Conservation (phyloP, 2,888 invertebrate genomes). For the Orthonychiurus folsomi region DNA sequence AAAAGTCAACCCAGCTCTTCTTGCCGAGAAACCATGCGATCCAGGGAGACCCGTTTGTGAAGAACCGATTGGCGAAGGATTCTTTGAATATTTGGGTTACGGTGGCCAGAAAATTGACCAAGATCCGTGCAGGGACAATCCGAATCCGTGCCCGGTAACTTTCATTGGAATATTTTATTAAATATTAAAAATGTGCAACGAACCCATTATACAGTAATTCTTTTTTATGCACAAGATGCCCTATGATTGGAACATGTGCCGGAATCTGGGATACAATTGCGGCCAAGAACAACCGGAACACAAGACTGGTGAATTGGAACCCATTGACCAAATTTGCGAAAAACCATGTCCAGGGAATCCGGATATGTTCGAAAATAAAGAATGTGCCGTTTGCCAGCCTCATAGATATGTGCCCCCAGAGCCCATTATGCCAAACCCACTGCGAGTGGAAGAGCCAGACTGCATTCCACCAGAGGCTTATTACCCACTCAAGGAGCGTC, state of each 20-base stretch:
- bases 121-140: slow-evolving; percentile 32
- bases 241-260: slow-evolving; percentile 35
- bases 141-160: slow-evolving; percentile 28
- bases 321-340: slow-evolving; percentile 29
- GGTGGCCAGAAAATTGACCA: slow-evolving; percentile 13
- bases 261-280: slow-evolving; percentile 33
- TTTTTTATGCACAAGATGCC: too few relatives aligned
- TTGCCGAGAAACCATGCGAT: slow-evolving; percentile 25
- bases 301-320: slow-evolving; percentile 23
- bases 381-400: slow-evolving; percentile 33
- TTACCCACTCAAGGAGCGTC: slow-evolving; percentile 29
- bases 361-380: slow-evolving; percentile 36
- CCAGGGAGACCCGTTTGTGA: slow-evolving; percentile 34
- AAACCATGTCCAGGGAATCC: slow-evolving; percentile 38
- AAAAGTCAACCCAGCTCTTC: slow-evolving; percentile 14
- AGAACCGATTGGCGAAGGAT: slow-evolving; percentile 35
- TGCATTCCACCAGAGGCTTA: slow-evolving; percentile 31
- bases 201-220: too few relatives aligned
- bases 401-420: slow-evolving; percentile 30
- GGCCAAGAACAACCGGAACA: slow-evolving; percentile 24
- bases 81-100: slow-evolving; percentile 31
- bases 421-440: slow-evolving; percentile 32
- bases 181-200: too few relatives aligned
- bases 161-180: too few relatives aligned
- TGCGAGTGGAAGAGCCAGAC: slow-evolving; percentile 28